Conservation (phyloP, 2,888 invertebrate species). For the Megalurothrips usitatus region DNA sequence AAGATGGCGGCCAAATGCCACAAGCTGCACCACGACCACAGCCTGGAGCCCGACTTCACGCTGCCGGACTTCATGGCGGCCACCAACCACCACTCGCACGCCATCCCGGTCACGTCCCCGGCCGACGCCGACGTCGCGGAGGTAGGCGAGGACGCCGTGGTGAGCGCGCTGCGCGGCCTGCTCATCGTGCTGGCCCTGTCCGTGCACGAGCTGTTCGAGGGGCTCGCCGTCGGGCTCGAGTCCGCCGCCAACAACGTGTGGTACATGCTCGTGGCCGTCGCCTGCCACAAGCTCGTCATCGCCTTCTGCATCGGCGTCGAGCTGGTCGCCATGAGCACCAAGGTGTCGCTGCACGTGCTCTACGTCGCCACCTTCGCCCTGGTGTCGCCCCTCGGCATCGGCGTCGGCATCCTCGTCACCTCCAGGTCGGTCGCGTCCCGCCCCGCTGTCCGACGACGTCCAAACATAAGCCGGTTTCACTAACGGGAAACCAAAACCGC, state of each 20-base stretch:
- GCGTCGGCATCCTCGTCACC: slow-evolving; percentile 51
- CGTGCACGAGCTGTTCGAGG: slow-evolving; percentile 65
- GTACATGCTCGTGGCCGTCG: slow-evolving; percentile 59
- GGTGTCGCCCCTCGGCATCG: slow-evolving; percentile 64
- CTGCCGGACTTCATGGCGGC: background rate
- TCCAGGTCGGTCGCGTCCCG: slow-evolving; percentile 8
- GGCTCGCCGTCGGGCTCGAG: slow-evolving; percentile 77
- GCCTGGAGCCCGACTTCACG: slow-evolving; percentile 27
- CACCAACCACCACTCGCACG: slow-evolving; percentile 1
- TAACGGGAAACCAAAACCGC: too few species aligned
- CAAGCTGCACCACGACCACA: slow-evolving; percentile 31
- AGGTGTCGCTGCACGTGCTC: slow-evolving; percentile 47
- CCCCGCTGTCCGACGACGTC: too few species aligned
- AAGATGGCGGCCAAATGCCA: slow-evolving; percentile 18
- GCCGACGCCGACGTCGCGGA: background rate
- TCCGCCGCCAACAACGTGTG: slow-evolving; percentile 52
- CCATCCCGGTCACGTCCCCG: background rate
- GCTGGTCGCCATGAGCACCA: slow-evolving; percentile 53
- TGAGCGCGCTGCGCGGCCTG: slow-evolving; percentile 37
- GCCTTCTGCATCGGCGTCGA: slow-evolving; percentile 62
- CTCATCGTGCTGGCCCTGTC: slow-evolving; percentile 57
- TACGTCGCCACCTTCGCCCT: slow-evolving; percentile 59
- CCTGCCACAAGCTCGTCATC: slow-evolving; percentile 62
- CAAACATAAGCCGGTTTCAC: too few species aligned
- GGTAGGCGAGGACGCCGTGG: slow-evolving; percentile 17